Conservation (phyloP, 2,113 vertebrate genomes). For the Eclectus roratus region DNA sequence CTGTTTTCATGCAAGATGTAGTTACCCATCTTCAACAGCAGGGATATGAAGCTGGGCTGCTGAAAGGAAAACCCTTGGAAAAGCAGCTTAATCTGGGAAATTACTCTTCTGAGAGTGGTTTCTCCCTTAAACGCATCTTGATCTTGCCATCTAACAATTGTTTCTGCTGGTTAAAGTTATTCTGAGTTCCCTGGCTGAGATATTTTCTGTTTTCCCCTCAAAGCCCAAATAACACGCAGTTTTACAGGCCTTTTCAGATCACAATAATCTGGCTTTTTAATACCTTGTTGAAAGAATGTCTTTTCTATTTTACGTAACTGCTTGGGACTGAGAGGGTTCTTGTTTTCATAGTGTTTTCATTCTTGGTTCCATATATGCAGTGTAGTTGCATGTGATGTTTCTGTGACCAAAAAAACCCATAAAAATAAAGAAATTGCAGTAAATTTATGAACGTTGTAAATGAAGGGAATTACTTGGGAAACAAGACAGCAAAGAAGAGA, state of each 20-base stretch:
- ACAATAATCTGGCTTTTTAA: neutral
- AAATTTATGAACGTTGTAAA: neutral
- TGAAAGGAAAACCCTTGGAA: neutral
- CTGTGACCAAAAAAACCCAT: neutral
- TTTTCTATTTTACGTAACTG: neutral
- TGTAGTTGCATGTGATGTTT: neutral
- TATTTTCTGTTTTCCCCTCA: neutral
- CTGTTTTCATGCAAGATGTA: too few relatives aligned
- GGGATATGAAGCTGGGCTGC: neutral
- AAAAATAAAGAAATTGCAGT: neutral
- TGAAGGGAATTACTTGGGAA: neutral
- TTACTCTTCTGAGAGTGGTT: neutral
- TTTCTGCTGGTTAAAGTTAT: neutral
- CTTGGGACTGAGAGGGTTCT: neutral
- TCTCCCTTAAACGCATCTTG: neutral
- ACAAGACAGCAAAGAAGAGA: neutral
- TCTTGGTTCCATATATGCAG: fast-evolving
- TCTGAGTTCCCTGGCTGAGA: neutral
- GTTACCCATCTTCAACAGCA: too few relatives aligned
- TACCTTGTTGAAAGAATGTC: neutral
- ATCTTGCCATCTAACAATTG: neutral
- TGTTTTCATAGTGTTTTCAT: neutral
- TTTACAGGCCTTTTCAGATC: neutral
- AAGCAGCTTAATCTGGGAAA: neutral
- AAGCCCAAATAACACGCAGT: neutral